A percentile compares a stretch with the other conserved stretches of the same genome.
Conservation (phyloP, 2,888 invertebrate species). For the Eupithecia inturbata region DNA sequence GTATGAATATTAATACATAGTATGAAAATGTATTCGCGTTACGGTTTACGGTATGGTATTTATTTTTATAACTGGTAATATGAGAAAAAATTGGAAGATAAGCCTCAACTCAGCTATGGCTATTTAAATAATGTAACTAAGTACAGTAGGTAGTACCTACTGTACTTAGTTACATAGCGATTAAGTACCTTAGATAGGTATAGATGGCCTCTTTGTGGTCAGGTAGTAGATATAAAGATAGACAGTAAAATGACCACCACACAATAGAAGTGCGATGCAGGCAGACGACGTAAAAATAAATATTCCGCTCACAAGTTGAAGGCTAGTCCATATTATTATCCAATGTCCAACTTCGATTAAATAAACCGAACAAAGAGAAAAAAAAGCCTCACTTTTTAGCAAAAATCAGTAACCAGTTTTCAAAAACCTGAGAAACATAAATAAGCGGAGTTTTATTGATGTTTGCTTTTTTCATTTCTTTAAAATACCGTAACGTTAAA, state of each 20-base stretch:
- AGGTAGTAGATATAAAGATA: slow-evolving; percentile 42
- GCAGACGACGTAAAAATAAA: slow-evolving; percentile 46
- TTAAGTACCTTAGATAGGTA: too few species aligned
- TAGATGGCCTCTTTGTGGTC: slow-evolving; percentile 27
- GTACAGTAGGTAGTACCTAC: too few species aligned
- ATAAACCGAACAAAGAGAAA: slow-evolving; percentile 23
- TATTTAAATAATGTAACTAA: neutral
- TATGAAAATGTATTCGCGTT: neutral
- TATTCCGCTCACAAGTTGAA: slow-evolving; percentile 37
- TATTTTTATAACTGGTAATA: neutral
- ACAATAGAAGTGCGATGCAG: slow-evolving; percentile 44
- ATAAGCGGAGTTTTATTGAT: slow-evolving; percentile 16
- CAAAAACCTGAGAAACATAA: slow-evolving; percentile 27
- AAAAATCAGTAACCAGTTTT: slow-evolving; percentile 29
- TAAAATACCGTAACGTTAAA: neutral
- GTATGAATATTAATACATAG: neutral
- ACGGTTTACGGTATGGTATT: too few species aligned
- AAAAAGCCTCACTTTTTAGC: slow-evolving; percentile 4
- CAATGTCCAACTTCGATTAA: slow-evolving; percentile 21
- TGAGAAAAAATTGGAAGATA: neutral
- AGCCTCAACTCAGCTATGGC: neutral
- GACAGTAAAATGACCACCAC: slow-evolving; percentile 30
- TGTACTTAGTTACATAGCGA: too few species aligned
- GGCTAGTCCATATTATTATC: slow-evolving; percentile 19
- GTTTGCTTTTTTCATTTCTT: neutral